A percentile compares a stretch with the other conserved stretches of the same genome.
These are phyloP conservation scores for Drosophila longiperda DNA, from an alignment of 2,888 invertebrate species.

Conservation along the genomic window DNA sequence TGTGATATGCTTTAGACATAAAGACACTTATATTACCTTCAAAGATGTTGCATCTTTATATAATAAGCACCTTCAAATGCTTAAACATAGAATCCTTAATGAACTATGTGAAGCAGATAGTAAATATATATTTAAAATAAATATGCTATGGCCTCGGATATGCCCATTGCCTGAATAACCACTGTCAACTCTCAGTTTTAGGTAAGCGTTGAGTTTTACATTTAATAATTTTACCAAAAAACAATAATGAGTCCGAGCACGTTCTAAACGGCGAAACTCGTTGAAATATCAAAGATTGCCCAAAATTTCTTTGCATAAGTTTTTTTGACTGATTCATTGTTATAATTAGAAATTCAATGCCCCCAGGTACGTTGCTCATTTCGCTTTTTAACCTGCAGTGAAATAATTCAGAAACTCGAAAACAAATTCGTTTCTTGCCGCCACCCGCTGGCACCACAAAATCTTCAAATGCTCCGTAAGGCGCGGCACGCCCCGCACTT, in stretches of 20 bases:
- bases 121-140: background rate
- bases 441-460: constrained; percentile 18
- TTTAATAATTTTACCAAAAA: background rate
- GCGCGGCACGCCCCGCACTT: constrained; percentile 68
- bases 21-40: background rate
- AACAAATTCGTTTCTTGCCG: constrained; percentile 34
- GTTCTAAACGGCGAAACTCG: constrained; percentile 7
- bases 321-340: constrained; percentile 37
- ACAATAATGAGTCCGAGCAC: constrained; percentile 13
- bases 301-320: constrained; percentile 16
- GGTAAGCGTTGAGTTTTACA: background rate
- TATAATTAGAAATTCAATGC: constrained; percentile 47
- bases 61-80: background rate
- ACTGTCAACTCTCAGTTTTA: background rate
- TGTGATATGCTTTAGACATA: constrained; percentile 9
- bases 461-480: constrained; percentile 18
- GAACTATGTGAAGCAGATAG: background rate
- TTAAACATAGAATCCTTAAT: too few relatives aligned
- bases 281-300: constrained; percentile 3
- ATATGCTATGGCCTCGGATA: background rate
- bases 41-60: background rate
- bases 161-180: background rate
- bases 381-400: constrained; percentile 27
- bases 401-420: constrained; percentile 28
- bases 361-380: constrained; percentile 43